Conservation (phyloP, 2,113 vertebrate species). For the Eretmochelys imbricata region DNA sequence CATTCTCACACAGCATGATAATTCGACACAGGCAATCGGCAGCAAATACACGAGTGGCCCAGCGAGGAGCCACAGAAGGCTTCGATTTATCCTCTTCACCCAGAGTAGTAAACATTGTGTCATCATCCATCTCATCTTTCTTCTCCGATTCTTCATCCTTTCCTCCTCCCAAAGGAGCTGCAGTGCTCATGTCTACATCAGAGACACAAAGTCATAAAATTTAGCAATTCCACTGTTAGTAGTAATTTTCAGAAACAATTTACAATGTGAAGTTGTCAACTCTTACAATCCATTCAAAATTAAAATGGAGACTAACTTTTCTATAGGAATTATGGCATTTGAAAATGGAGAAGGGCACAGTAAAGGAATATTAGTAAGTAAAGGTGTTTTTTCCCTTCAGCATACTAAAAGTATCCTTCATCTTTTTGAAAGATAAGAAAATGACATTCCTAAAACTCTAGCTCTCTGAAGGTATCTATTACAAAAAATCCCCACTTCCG, state of each 20-base stretch:
- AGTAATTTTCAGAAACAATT: neutral
- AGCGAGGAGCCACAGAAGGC: conserved; percentile 95
- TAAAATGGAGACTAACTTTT: neutral
- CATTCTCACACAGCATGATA: conserved; percentile 93
- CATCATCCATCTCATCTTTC: conserved; percentile 98
- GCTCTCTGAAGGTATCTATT: neutral
- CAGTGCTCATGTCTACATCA: conserved; percentile 87
- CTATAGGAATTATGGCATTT: neutral
- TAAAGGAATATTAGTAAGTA: neutral
- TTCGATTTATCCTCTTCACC: conserved; percentile 96
- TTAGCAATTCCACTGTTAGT: neutral
- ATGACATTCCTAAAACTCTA: neutral
- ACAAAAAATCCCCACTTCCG: fast-evolving
- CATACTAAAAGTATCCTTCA: neutral
- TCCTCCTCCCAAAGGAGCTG: conserved; percentile 84
- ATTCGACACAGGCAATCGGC: conserved; percentile 96
- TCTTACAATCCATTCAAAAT: neutral
- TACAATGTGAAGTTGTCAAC: neutral
- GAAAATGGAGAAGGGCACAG: neutral
- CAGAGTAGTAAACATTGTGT: conserved; percentile 95
- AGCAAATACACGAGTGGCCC: conserved; percentile 97
- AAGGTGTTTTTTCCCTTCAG: neutral
- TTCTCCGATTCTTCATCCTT: conserved; percentile 94
- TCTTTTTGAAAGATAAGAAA: neutral
- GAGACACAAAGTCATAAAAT: neutral